Percentiles rank a stretch among this genome's conserved stretches.
phyloP scores from a whole-genome alignment of 2,888 invertebrate species.

The Parasteatoda lunata region DNA sequence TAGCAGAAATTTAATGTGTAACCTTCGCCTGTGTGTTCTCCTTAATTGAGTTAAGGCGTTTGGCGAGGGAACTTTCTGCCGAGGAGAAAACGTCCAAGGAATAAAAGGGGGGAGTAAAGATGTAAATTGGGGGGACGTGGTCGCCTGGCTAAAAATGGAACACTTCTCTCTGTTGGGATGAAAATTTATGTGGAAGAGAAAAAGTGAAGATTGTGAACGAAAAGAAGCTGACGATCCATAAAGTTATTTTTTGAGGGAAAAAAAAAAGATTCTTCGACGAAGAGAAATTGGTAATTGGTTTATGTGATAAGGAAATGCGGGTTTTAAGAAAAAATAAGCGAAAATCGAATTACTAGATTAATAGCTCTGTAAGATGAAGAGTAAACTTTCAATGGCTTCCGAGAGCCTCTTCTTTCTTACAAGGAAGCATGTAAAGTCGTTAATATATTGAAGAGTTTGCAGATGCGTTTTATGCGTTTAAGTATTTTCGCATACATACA shows the following conservation, averaged over 20 bases:
- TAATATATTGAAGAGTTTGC: background rate
- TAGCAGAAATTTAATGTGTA: slow-evolving; percentile 68
- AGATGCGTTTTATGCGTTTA: background rate
- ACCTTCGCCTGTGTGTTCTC: slow-evolving; percentile 47
- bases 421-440: background rate
- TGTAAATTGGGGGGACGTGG: slow-evolving; percentile 27
- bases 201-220: slow-evolving; percentile 9
- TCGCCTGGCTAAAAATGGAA: background rate
- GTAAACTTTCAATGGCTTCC: background rate
- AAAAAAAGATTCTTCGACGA: background rate
- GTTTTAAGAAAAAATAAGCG: background rate
- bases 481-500: background rate
- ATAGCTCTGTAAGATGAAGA: background rate
- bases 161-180: background rate
- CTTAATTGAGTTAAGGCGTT: slow-evolving; percentile 65
- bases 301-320: slow-evolving; percentile 8
- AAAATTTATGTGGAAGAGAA: slow-evolving; percentile 43
- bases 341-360: background rate
- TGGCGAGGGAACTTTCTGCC: slow-evolving; percentile 36
- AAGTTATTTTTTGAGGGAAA: slow-evolving; percentile 8
- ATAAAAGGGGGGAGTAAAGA: slow-evolving; percentile 11
- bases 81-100: no score
- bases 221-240: slow-evolving; percentile 8
- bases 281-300: slow-evolving; percentile 19
- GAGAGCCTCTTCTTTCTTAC: background rate